phyloP scores from a whole-genome alignment of 2,888 invertebrate genomes.

The Erannis defoliaria region DNA sequence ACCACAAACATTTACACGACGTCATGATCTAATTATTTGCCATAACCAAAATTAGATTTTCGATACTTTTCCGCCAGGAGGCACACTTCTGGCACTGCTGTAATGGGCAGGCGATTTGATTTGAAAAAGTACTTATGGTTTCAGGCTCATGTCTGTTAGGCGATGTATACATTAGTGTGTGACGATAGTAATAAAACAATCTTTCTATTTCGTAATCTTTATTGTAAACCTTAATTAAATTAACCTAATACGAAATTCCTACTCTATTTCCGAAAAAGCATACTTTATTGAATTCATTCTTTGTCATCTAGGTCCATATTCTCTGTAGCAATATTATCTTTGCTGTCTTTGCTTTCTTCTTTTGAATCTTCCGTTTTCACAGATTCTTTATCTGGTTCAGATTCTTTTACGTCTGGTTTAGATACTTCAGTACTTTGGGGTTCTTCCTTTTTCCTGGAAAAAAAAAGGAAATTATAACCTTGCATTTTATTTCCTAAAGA shows the following conservation, averaged over 20 bases:
- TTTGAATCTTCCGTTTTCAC: slow-evolving; percentile 37
- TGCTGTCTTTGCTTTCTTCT: slow-evolving; percentile 46
- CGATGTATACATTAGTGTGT: no score
- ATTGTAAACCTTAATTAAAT: not conserved
- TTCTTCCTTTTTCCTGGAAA: slow-evolving; percentile 49
- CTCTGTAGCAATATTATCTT: slow-evolving; percentile 58
- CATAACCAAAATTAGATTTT: no score
- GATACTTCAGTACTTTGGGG: slow-evolving; percentile 43
- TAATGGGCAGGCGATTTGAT: no score
- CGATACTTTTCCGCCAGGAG: no score
- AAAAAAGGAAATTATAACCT: not conserved
- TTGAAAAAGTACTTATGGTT: no score
- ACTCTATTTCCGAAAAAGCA: not conserved
- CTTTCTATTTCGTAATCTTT: not conserved
- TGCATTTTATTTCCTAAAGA: no score
- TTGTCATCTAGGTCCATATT: slow-evolving; percentile 73
- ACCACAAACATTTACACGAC: no score
- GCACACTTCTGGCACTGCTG: no score
- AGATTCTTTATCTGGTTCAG: slow-evolving; percentile 28
- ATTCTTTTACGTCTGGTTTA: slow-evolving; percentile 30
- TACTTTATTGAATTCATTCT: slow-evolving; percentile 51
- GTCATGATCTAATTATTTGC: no score
- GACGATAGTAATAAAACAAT: not conserved
- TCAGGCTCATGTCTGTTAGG: no score
- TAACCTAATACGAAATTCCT: slow-evolving; percentile 6